phyloP scores from a whole-genome alignment of 2,888 invertebrate genomes.

The Mythimna ferrago region DNA sequence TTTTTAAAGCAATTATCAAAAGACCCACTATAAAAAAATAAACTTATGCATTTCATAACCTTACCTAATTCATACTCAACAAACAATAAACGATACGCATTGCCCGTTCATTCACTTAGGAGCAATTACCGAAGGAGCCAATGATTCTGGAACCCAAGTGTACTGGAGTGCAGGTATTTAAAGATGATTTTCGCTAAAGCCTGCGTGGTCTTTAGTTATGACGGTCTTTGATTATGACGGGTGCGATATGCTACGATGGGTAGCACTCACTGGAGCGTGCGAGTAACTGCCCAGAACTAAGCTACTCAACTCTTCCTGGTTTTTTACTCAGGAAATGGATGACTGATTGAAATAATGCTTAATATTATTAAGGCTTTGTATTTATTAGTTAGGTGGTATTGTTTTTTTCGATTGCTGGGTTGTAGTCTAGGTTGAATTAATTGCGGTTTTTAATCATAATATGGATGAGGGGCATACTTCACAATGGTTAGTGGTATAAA shows the following conservation, averaged over 20 bases:
- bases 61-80: constrained; percentile 45
- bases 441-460: background rate
- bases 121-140: constrained; percentile 74
- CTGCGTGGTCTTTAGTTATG: constrained; percentile 64
- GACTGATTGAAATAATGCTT: constrained; percentile 62
- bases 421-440: constrained; percentile 6
- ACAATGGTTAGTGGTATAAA: background rate
- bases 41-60: constrained; percentile 3
- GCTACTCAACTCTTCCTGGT: constrained; percentile 78
- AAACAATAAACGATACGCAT: constrained; percentile 57
- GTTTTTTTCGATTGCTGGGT: constrained; percentile 25
- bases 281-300: constrained; percentile 78
- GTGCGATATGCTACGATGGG: constrained; percentile 88
- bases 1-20: background rate
- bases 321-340: constrained; percentile 75
- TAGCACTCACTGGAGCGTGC: constrained; percentile 78
- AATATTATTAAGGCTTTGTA: constrained; percentile 33
- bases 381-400: constrained; percentile 27
- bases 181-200: constrained; percentile 68
- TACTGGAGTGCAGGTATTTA: constrained; percentile 47
- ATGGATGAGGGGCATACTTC: background rate
- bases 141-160: constrained; percentile 48
- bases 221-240: constrained; percentile 72
- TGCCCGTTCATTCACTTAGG: constrained; percentile 85
- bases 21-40: background rate